Conservation (phyloP, 2,888 invertebrate genomes). For the Hemithea aestivaria region DNA sequence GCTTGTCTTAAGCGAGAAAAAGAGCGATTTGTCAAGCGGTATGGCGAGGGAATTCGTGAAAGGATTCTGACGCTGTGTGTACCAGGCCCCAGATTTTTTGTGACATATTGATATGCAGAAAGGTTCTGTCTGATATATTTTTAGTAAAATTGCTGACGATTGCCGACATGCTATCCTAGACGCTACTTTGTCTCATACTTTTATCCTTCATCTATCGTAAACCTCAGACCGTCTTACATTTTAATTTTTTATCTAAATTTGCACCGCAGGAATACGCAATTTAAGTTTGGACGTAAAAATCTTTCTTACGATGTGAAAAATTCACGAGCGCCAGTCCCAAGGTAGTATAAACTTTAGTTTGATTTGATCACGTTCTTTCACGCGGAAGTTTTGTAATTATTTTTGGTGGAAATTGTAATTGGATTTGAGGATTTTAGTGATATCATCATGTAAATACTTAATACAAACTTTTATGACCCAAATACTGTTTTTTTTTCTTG, state of each 20-base stretch:
- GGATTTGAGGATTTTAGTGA: too few species aligned
- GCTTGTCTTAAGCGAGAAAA: conserved; percentile 54
- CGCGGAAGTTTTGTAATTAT: conserved; percentile 14
- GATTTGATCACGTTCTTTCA: conserved; percentile 53
- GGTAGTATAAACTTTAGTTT: conserved; percentile 53
- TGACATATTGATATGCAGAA: neutral
- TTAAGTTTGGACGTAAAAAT: conserved; percentile 67
- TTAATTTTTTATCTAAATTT: conserved; percentile 45
- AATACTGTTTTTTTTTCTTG: too few species aligned
- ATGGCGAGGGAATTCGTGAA: conserved; percentile 30
- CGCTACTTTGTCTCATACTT: too few species aligned
- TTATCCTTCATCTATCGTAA: too few species aligned
- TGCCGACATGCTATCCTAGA: too few species aligned
- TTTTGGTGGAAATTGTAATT: conserved; percentile 3
- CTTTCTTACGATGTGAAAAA: conserved; percentile 50
- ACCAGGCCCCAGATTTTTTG: conserved; percentile 3
- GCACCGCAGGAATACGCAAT: conserved; percentile 57
- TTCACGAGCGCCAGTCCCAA: conserved; percentile 44
- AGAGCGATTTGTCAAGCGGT: conserved; percentile 60
- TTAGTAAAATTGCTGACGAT: too few species aligned
- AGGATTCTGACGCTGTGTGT: conserved; percentile 1
- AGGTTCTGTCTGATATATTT: too few species aligned
- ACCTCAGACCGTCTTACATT: conserved; percentile 15
- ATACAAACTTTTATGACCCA: too few species aligned
- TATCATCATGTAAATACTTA: too few species aligned